A percentile compares a stretch with the other conserved stretches of the same genome.
phyloP scores from a whole-genome alignment of 2,888 invertebrate genomes.

The Plagodis pulveraria region DNA sequence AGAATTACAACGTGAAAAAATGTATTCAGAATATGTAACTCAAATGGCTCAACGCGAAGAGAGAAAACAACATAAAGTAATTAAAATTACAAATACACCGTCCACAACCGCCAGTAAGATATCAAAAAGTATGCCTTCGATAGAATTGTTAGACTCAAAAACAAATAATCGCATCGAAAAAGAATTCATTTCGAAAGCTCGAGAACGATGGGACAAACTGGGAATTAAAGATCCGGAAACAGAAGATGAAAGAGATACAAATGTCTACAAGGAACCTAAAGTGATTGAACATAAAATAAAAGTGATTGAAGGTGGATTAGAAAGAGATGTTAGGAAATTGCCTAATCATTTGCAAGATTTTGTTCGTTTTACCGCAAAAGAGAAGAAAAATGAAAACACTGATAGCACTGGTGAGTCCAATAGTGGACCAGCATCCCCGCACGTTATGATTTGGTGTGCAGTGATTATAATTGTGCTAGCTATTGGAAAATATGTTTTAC shows the following conservation, averaged over 20 bases:
- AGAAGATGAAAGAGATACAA: conserved; percentile 82
- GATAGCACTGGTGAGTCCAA: conserved; percentile 78
- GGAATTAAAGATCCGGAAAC: conserved; percentile 88
- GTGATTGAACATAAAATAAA: conserved; percentile 82
- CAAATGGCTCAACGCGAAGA: conserved; percentile 92
- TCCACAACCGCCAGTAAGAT: conserved; percentile 49
- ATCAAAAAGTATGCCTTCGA: conserved; percentile 69
- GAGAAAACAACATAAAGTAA: conserved; percentile 91
- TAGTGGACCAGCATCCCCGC: conserved; percentile 70
- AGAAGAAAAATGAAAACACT: conserved; percentile 80
- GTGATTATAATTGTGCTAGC: conserved; percentile 77
- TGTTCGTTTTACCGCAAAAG: conserved; percentile 85
- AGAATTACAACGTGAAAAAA: conserved; percentile 90
- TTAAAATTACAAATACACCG: conserved; percentile 89
- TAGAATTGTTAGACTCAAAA: conserved; percentile 67
- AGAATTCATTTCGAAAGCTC: conserved; percentile 92
- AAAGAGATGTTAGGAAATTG: conserved; percentile 86
- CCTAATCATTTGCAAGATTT: conserved; percentile 93
- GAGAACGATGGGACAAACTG: conserved; percentile 88
- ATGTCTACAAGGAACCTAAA: conserved; percentile 71
- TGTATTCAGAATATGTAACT: conserved; percentile 93
- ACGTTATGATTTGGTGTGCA: conserved; percentile 80
- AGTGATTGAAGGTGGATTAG: conserved; percentile 87
- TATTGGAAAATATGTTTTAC: conserved; percentile 69
- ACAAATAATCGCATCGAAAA: conserved; percentile 86